Evolutionary conservation across 2,888 invertebrate genomes (phyloP).

Genomic region (Muscina levida): DNA sequence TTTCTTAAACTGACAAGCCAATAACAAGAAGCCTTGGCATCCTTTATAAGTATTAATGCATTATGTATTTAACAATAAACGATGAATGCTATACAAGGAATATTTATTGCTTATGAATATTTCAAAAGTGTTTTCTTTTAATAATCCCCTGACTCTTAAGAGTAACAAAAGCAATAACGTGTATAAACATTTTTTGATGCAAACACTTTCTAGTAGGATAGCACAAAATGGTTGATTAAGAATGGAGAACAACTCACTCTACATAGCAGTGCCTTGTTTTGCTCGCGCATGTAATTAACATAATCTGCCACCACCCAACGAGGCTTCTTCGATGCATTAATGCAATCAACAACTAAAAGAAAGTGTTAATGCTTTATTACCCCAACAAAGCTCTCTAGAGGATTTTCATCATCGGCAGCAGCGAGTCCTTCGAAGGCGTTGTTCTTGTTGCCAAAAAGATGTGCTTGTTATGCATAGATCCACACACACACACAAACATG

Average conservation of each 20-base stretch:
- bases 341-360: slow-evolving; percentile 22
- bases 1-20: too few relatives aligned
- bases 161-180: slow-evolving; percentile 7
- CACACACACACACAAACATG: too few relatives aligned
- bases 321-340: slow-evolving; percentile 2
- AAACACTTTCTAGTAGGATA: slow-evolving; percentile 3
- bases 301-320: not conserved
- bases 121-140: slow-evolving; percentile 57
- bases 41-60: not conserved
- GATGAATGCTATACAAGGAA: not conserved
- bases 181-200: too few relatives aligned
- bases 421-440: too few relatives aligned
- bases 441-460: slow-evolving; percentile 2
- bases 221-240: not conserved
- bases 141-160: slow-evolving; percentile 54
- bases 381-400: slow-evolving; percentile 41
- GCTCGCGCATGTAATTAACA: slow-evolving; percentile 28
- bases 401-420: slow-evolving; percentile 1
- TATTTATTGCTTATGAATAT: slow-evolving; percentile 62
- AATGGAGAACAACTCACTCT: not conserved
- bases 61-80: not conserved
- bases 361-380: slow-evolving; percentile 64
- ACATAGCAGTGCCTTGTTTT: not conserved
- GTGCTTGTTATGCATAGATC: not conserved
- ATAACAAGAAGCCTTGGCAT: too few relatives aligned